Base-by-base conservation (phyloP, 2,888 invertebrate species). In the Xestia sexstrigata region DNA sequence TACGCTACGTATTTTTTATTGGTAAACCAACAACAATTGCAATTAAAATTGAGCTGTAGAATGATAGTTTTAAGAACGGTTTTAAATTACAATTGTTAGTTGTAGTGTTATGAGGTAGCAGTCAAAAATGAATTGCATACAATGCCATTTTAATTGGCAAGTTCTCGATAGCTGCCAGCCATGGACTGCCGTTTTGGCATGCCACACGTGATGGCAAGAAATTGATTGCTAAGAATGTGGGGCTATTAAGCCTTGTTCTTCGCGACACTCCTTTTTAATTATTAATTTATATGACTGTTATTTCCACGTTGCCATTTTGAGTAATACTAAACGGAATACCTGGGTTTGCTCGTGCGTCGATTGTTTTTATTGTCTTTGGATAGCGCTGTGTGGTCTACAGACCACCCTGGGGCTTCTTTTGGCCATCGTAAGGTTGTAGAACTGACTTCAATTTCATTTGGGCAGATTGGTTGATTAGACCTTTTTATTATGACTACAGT, bases 141-240 rank as follows among this genome's bases (percentile, higher is more conserved):
- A 87, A 86, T 89, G 86, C 83, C 74, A 87, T 88, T 89, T 91
- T 92, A 91, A 92, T 92, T 92, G 90, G 87, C 86, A 83, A 82
- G 75, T 87, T 89, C 85, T 89, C 75, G 82, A 89, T 90, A 87
- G 79, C 84, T 87, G 86, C 82, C 83, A 77, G 75, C 70, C 73
- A 76, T 35, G 74, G 78, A 77, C 76, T 79, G 63, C 73, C 78
- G 52, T 80, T 83, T 78, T 85, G 85, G 39, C 83, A 85, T 88
- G 86, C 82, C 68, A 66, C 68, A 78, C 79, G 77, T 35, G 78
- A 74, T 81, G 72, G 80, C 83, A 92, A 92, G 90, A 91, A 93
- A 91, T 91, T 92, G 92, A 92, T 93, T 91, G 89, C 83, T 49
- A 73, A 81, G 90, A 92, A 94, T 92, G 92, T 82, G 55, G 88